These are phyloP conservation scores for Amblyopsis rosae DNA, from an alignment of 2,113 vertebrate genomes.

Conservation along the genomic window DNA sequence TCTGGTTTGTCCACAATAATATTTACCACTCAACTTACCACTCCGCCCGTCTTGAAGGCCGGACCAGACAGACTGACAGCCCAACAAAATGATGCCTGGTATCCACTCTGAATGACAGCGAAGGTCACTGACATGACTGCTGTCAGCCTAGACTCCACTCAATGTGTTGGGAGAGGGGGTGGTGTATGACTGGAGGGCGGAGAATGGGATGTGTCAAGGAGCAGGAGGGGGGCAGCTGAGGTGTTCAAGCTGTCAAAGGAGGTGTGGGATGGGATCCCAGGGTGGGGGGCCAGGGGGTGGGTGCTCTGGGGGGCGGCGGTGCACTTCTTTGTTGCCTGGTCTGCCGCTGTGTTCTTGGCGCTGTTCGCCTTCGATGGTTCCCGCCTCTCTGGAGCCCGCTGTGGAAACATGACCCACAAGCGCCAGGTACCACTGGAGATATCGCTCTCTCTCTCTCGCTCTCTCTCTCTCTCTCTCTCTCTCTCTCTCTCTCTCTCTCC, in stretches of 20 bases:
- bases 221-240: not conserved
- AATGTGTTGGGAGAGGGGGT: not conserved
- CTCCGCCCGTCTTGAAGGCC: not conserved
- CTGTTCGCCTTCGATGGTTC: slow-evolving; percentile 10
- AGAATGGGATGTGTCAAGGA: not conserved
- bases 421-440: slow-evolving; percentile 21
- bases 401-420: slow-evolving; percentile 44
- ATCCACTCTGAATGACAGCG: not conserved
- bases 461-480: not conserved
- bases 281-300: slow-evolving; percentile 1
- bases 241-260: slow-evolving; percentile 3
- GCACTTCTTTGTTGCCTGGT: slow-evolving; percentile 20
- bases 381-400: slow-evolving; percentile 24
- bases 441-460: not conserved
- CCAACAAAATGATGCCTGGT: not conserved
- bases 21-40: not conserved
- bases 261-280: not conserved
- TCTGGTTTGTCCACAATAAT: too few relatives aligned
- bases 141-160: not conserved
- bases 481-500: not conserved
- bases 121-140: not conserved
- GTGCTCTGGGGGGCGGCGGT: slow-evolving; percentile 8
- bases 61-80: not conserved
- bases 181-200: too few relatives aligned
- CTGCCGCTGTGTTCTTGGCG: slow-evolving; percentile 7